Base-by-base conservation (phyloP, 2,797 vertebrate species). In the Cuculus canorus region DNA sequence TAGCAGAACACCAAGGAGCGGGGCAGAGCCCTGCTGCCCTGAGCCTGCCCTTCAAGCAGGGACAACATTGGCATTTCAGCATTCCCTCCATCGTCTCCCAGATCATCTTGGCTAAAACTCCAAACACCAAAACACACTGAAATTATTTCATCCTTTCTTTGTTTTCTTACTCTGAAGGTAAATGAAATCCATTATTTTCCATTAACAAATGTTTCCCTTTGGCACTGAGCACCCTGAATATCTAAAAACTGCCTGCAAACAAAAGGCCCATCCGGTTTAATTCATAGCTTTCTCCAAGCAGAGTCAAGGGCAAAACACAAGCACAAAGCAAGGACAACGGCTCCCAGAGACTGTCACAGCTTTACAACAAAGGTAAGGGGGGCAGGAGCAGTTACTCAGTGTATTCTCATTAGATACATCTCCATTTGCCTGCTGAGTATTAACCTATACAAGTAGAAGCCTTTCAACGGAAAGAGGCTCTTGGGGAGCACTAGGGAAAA, bases 151-250 rank as follows among this genome's bases (percentile, higher is more conserved):
- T 59, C 15, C 3, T 9, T 9, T 24, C 35, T 15, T 5, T 7
- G 1, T 22, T 12, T 9, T 4, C 13, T n/a, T 27, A 59, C 37
- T 61, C 22, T 41, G 15, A 25, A 79, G 90, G 52, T 88, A 82
- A 92, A 89, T 91, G 91, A 92, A 95, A 82, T 57, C 35, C 76
- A 70, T 87, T 94, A 39, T 94, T 92, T 92, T 50, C 71, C 39
- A 82, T 64, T 64, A 94, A n/a, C 56, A 92, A 93, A 39, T 15
- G 25, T 73, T 90, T 94, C 57, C 35, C 54, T 72, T 71, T 7
- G 8, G 37, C 73, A 43, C 69, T 1, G 2, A 82, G 63, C 63
- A 61, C 66, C 32, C 78, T 4, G 27, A 89, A 70, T 65, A 39
- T 69, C 59, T 94, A 61, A 50, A 83, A 39, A 2, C 4, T 39